Percentiles rank a stretch among this genome's conserved stretches.
These are phyloP conservation scores for Akabosia matsudoensis DNA, from an alignment of 1,140 invertebrate species.

Conservation along the genomic window DNA sequence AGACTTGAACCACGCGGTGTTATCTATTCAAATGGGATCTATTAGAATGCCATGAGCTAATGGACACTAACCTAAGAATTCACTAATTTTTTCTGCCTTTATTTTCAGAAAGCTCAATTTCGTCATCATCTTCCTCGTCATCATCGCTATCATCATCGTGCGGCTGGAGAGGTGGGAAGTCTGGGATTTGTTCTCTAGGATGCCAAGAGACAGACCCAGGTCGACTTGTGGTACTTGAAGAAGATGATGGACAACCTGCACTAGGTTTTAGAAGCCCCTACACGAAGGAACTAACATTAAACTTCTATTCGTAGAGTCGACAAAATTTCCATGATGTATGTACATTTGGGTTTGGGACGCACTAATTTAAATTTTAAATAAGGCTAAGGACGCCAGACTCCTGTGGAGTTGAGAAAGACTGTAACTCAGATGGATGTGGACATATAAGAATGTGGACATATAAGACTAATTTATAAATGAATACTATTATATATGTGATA, in stretches of 20 bases:
- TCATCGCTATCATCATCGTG: slow-evolving; percentile 49
- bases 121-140: slow-evolving; percentile 48
- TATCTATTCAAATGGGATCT: too few species aligned
- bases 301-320: neutral
- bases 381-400: slow-evolving; percentile 43
- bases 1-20: too few species aligned
- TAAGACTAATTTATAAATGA: too few species aligned
- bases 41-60: neutral
- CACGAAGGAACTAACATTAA: too few species aligned
- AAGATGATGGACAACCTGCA: slow-evolving; percentile 11
- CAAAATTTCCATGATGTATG: neutral
- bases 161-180: slow-evolving; percentile 50
- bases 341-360: neutral
- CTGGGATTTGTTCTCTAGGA: slow-evolving; percentile 52
- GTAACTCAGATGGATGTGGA: too few species aligned
- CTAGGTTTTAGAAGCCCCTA: neutral
- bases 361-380: too few species aligned
- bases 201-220: slow-evolving; percentile 26
- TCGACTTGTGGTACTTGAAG: slow-evolving; percentile 14
- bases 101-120: slow-evolving; percentile 45
- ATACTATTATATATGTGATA: too few species aligned
- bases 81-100: neutral
- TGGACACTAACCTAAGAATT: neutral
- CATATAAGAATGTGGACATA: too few species aligned
- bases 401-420: too few species aligned